Evolutionary conservation across 2,888 invertebrate genomes (phyloP), one percentile per base, ranked within the genome.

Genomic region (Hemithea aestivaria): DNA sequence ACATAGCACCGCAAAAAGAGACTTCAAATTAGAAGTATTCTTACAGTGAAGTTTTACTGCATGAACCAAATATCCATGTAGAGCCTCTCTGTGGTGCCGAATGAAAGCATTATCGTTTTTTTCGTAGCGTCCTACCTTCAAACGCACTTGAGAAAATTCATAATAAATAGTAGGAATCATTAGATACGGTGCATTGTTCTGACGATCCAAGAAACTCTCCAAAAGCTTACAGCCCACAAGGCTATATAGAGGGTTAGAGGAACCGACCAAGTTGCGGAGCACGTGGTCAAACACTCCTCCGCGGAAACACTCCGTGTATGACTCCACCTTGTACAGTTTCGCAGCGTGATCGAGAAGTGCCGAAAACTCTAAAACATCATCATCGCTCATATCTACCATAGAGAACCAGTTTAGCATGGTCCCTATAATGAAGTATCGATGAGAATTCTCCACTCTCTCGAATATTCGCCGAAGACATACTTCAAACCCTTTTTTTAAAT

Each of bases 171-270:
- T 80, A 1, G 91, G 90, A 0, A 81, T 77, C 38, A 79, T 66
- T 46, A 90, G 78, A 38, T 75, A 62, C 1, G 61, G 41, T 7
- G 66, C 69, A 45, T 91, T 91, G 0, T 73, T 61, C 21, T 80
- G 76, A 24, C 90, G 75, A 54, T 91, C 91, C 2, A 91, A 61
- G 31, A 91, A 69, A 48, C 82, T 76, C 23, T 89, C 87, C 21
- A 91, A 57, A 0, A 91, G 77, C 8, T 89, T 73, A 51, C 88
- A 88, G 0, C 90, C 90, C 7, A 90, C 61, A 0, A 90, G 65
- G 54, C 88, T 89, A 23, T 84, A 75, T 2, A 87, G 54, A 27
- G 75, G 55, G 41, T 83, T 81, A 1, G 59, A 34, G 0, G 89
- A 89, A 0, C 79, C 70, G 9, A 90, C 79, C 58, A 90, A 52